phyloP scores from a whole-genome alignment of 2,113 vertebrate genomes.

The Ciconia maguari region DNA sequence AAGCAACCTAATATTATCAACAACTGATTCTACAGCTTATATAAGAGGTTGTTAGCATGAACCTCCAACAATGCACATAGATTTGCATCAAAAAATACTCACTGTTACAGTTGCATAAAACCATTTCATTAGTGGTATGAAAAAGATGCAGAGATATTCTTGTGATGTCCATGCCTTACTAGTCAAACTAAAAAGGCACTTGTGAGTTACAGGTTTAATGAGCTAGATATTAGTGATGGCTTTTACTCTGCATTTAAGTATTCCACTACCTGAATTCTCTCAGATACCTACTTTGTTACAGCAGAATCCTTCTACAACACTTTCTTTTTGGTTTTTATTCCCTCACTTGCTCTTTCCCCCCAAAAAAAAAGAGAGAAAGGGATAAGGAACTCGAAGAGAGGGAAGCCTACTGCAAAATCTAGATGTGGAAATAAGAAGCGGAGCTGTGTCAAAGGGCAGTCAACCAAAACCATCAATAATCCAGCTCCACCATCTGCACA shows the following conservation, averaged over 20 bases:
- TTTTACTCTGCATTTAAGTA: neutral
- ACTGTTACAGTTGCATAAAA: neutral
- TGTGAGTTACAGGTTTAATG: neutral
- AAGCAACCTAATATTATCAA: neutral
- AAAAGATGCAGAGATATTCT: neutral
- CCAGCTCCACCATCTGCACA: rapidly evolving
- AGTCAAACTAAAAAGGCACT: neutral
- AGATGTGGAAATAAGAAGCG: neutral
- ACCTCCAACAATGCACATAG: neutral
- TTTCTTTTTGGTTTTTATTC: neutral
- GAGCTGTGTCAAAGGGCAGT: neutral
- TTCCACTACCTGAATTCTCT: neutral
- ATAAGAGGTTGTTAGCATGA: neutral
- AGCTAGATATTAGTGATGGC: neutral
- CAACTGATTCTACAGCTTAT: neutral
- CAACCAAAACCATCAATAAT: neutral
- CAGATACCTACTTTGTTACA: neutral
- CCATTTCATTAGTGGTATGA: neutral
- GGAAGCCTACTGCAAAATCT: neutral
- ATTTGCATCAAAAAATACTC: neutral
- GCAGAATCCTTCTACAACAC: neutral
- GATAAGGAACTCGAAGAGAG: neutral
- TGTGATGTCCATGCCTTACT: neutral
- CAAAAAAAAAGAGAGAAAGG: neutral
- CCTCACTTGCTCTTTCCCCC: neutral